A percentile compares a stretch with the other conserved stretches of the same genome.
phyloP scores from a whole-genome alignment of 2,113 vertebrate species.

The Centropus unirufus region DNA sequence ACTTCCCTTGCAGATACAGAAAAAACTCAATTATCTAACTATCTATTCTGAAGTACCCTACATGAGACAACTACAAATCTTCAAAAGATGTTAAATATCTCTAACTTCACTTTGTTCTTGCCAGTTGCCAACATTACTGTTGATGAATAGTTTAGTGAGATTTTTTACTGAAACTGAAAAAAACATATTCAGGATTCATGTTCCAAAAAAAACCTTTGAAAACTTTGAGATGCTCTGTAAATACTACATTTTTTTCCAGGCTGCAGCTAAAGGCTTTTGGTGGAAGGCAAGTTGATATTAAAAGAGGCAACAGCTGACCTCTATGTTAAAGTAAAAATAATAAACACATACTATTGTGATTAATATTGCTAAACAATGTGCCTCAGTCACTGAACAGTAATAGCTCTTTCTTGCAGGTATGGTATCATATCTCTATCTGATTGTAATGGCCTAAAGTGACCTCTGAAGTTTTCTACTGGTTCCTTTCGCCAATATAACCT shows the following conservation, averaged over 20 bases:
- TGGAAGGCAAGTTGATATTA: background rate
- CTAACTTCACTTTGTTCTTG: background rate
- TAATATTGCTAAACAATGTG: background rate
- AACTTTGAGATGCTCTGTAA: background rate
- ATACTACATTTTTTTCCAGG: background rate
- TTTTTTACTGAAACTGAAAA: background rate
- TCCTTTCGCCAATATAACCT: background rate
- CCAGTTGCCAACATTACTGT: background rate
- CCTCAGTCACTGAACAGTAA: background rate
- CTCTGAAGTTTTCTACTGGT: background rate
- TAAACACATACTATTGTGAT: background rate
- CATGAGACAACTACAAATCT: background rate
- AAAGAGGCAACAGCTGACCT: background rate
- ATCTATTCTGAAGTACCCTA: background rate
- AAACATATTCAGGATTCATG: background rate
- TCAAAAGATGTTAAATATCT: background rate
- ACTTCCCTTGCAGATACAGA: background rate
- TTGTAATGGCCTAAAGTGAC: background rate
- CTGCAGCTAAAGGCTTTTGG: background rate
- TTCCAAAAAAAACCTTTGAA: background rate
- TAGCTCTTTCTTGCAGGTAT: background rate
- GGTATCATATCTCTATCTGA: background rate
- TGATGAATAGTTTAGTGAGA: background rate
- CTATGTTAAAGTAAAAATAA: background rate
- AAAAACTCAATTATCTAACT: background rate